Evolutionary conservation across 2,113 vertebrate species (phyloP).

Genomic region (Camelus dromedarius): DNA sequence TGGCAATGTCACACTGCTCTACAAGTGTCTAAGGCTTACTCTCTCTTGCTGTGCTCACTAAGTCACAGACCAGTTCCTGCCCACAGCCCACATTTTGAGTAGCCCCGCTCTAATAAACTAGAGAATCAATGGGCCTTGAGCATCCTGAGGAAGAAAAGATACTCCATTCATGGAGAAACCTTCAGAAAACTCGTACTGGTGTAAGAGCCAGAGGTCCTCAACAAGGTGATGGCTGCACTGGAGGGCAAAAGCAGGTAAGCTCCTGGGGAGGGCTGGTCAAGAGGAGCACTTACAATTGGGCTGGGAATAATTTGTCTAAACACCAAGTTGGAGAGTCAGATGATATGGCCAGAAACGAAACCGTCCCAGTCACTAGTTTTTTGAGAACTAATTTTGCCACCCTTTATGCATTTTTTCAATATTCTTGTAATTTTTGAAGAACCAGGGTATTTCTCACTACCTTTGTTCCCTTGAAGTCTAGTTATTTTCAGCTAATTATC

Average conservation of each 20-base stretch:
- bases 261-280: background rate
- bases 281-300: background rate
- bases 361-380: background rate
- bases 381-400: background rate
- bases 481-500: background rate
- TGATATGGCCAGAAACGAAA: background rate
- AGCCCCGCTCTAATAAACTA: background rate
- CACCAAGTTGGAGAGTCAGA: background rate
- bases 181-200: background rate
- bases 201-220: background rate
- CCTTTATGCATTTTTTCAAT: background rate
- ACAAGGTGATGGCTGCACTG: background rate
- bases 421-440: constrained; percentile 20
- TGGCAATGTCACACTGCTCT: background rate
- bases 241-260: background rate
- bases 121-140: background rate
- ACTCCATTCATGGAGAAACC: background rate
- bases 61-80: background rate
- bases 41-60: background rate
- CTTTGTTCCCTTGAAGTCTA: background rate
- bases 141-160: background rate
- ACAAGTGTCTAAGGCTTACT: fast-evolving
- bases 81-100: background rate
- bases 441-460: background rate
- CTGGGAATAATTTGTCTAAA: background rate